Percentiles rank a stretch among this genome's conserved stretches.
These are phyloP conservation scores for Microplitis manilae DNA, from an alignment of 2,888 invertebrate genomes.

Conservation along the genomic window DNA sequence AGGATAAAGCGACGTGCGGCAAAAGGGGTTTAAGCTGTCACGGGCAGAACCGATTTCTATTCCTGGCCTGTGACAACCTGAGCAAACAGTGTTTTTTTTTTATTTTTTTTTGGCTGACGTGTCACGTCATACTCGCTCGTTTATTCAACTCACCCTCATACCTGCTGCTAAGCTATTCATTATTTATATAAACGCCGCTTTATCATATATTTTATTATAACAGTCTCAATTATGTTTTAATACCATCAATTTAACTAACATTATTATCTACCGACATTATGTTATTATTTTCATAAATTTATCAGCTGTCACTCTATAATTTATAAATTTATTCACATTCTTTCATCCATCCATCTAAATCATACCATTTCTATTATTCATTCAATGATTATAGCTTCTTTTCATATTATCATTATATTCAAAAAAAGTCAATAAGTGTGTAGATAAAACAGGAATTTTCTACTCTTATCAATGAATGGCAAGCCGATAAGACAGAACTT, in stretches of 20 bases:
- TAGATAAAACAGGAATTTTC: background rate
- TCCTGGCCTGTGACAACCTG: conserved; percentile 2
- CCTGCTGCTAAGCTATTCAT: background rate
- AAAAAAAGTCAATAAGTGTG: no score
- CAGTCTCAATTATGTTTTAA: no score
- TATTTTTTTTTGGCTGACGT: background rate
- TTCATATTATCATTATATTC: no score
- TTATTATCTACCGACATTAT: no score
- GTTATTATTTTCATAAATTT: no score
- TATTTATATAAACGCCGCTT: background rate
- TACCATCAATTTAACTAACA: no score
- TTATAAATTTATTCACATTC: background rate
- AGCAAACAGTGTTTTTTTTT: background rate
- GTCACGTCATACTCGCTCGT: background rate
- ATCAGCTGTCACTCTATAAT: no score
- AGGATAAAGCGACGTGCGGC: conserved; percentile 48
- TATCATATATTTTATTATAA: no score
- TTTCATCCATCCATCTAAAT: no score
- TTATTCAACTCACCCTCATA: background rate
- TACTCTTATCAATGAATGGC: background rate
- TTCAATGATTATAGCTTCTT: no score
- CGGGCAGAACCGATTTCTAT: conserved; percentile 42
- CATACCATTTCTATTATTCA: no score
- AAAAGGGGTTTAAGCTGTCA: conserved; percentile 45
- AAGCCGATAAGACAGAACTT: background rate